Evolutionary conservation across 2,797 vertebrate genomes (phyloP).

Genomic region (Iguana delicatissima): DNA sequence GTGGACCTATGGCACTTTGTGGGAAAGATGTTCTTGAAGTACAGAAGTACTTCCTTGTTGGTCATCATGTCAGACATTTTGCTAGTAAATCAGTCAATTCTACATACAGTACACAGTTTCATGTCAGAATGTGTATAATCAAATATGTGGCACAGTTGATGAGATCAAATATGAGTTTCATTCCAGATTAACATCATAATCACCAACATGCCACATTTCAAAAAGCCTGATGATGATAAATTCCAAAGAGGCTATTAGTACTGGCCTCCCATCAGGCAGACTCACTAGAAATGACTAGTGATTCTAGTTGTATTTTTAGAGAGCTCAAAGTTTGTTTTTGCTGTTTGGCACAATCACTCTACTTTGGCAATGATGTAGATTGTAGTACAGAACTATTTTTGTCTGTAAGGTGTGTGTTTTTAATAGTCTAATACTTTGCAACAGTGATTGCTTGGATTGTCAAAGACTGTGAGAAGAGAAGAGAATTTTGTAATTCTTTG

Average conservation of each 20-base stretch:
- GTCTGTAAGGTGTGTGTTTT: neutral
- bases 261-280: neutral
- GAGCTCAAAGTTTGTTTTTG: neutral
- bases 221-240: constrained; percentile 1
- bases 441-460: neutral
- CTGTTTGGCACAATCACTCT: constrained; percentile 17
- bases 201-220: neutral
- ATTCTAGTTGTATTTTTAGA: neutral
- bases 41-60: neutral
- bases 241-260: neutral
- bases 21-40: neutral
- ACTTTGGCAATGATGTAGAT: neutral
- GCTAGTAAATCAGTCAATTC: neutral
- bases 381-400: neutral
- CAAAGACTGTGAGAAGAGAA: neutral
- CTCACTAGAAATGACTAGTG: constrained; percentile 12
- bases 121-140: no score
- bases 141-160: neutral
- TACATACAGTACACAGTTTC: neutral
- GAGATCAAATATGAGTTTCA: constrained; percentile 2
- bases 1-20: neutral
- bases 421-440: neutral
- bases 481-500: neutral
- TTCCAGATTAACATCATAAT: neutral
- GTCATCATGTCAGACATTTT: neutral